Base-by-base conservation (phyloP, 2,113 vertebrate genomes). In the Strix aluco region DNA sequence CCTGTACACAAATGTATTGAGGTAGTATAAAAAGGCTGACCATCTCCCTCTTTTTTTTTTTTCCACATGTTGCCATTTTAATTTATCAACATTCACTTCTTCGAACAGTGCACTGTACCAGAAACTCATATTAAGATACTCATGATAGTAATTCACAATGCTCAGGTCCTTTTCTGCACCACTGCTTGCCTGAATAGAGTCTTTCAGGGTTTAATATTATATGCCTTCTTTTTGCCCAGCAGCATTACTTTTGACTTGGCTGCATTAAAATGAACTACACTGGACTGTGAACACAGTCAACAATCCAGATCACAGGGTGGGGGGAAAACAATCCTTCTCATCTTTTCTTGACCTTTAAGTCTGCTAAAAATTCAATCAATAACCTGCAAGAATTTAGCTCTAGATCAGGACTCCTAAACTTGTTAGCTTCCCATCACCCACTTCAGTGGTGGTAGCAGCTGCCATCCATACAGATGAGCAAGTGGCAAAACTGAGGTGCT, bases 291-390 rank as follows among this genome's bases (percentile, higher is more conserved):
- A 70, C 42, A 61, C 17, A 90, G 81, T 70, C 85, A 90, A 73
- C 49, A 85, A 80, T 8, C 49, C 66, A 82, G 42, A 82, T 58
- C 46, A 38, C 8, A n/a, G 14, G 52, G 79, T 5, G 9, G 11
- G 19, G 2, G 8, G 4, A 40, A 55, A 83, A 59, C 5, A 47
- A 59, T n/a, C 19, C 22, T 44, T 40, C 52, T 91, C 58, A 80
- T 87, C 27, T 96, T 89, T 72, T 62, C 36, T 40, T 88, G 74
- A 94, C 44, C 88, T 85, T 88, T 86, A 86, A 65, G 71, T 38
- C 54, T 88, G 73, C 38, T 58, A 34, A 88, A 92, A 94, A 86
- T 77, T 73, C 58, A 29, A 14, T 83, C 57, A 80, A 73, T 70
- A 94, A 91, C 17, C 61, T 85, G 34, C 23, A 80, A 77, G 25